Evolutionary conservation across 2,797 vertebrate species (phyloP).

Genomic region (Miopithecus talapoin): DNA sequence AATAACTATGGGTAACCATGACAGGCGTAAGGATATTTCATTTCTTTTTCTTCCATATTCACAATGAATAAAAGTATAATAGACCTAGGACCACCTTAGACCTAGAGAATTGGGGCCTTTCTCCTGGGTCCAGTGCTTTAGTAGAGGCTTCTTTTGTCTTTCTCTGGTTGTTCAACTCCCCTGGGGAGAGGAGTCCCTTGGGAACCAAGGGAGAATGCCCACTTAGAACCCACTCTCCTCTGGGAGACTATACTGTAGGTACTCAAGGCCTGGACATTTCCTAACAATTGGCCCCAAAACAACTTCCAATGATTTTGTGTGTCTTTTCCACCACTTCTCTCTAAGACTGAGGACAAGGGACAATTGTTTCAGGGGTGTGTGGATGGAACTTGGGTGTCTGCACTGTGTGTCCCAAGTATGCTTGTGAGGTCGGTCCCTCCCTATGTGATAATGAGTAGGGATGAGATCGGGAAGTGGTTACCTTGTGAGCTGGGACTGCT

Average conservation of each 20-base stretch:
- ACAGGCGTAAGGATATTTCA: background rate
- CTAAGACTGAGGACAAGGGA: background rate
- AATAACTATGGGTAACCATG: background rate
- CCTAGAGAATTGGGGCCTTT: background rate
- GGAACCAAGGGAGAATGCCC: background rate
- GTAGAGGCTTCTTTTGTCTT: background rate
- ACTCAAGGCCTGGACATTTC: background rate
- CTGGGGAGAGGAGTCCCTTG: background rate
- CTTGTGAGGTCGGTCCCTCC: background rate
- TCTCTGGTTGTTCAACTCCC: background rate
- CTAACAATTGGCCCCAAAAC: background rate
- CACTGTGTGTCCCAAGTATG: background rate
- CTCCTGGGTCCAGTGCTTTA: no score
- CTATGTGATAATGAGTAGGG: background rate
- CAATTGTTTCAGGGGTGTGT: background rate
- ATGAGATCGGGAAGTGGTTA: background rate
- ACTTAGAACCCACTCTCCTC: background rate
- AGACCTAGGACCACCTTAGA: background rate
- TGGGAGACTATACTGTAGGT: background rate
- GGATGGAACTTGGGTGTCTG: background rate
- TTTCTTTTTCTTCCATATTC: background rate
- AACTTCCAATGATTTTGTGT: background rate
- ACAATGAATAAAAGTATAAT: background rate
- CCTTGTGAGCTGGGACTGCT: background rate
- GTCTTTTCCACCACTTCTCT: background rate